A percentile compares a stretch with the other conserved stretches of the same genome.
Evolutionary conservation across 2,888 invertebrate genomes (phyloP).

Genomic region (Eledone cirrhosa): DNA sequence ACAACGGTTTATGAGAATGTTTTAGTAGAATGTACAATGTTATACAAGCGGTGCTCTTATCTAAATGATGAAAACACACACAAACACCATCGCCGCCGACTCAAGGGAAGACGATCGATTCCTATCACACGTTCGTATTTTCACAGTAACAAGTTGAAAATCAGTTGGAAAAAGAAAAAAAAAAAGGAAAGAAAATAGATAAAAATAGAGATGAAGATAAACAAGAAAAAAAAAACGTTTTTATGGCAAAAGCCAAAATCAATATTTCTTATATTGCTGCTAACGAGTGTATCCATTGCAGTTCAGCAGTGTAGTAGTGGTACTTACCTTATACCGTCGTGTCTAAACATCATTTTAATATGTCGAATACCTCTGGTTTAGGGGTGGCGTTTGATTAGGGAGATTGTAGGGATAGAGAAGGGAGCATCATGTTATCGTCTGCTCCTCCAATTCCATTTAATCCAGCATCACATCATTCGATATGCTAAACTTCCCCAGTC

Average conservation of each 20-base stretch:
- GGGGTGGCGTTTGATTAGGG: no score
- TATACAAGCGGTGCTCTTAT: no score
- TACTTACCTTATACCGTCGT: not conserved
- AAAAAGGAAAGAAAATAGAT: no score
- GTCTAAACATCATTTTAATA: no score
- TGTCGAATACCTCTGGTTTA: no score
- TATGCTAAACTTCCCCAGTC: not conserved
- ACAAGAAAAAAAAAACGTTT: not conserved
- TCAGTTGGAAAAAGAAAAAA: not conserved
- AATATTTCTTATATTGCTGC: slow-evolving; percentile 1
- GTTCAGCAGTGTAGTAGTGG: not conserved
- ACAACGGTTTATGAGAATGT: no score
- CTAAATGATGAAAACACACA: not conserved
- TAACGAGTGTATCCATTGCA: not conserved
- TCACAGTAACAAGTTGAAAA: not conserved
- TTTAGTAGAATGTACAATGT: no score
- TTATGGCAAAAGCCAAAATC: slow-evolving; percentile 23
- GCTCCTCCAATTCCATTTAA: no score
- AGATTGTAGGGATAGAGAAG: no score
- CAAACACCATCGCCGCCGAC: not conserved
- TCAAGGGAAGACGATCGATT: not conserved
- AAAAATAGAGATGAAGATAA: not conserved
- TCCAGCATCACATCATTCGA: not conserved
- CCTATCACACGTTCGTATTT: not conserved
- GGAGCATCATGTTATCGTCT: no score